phyloP scores from a whole-genome alignment of 2,113 vertebrate species.

The Elachura formosa region DNA sequence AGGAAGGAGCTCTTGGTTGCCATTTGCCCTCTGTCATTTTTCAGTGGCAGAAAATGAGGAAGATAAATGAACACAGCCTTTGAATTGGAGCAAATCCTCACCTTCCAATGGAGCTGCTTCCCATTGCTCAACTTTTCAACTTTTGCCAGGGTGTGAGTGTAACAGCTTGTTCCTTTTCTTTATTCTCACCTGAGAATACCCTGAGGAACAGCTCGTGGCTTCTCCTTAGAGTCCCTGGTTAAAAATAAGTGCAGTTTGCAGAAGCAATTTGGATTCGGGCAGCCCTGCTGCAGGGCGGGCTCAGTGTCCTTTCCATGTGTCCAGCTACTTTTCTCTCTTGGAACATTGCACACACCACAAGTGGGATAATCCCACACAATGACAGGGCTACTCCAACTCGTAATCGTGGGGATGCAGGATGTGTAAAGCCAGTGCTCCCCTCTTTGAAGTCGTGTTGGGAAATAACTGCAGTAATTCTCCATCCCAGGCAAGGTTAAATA shows the following conservation, averaged over 20 bases:
- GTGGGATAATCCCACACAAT: not conserved
- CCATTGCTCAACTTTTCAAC: not conserved
- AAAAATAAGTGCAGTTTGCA: not conserved
- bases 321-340: not conserved
- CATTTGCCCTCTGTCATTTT: not conserved
- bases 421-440: not conserved
- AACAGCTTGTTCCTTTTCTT: not conserved
- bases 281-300: not conserved
- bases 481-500: not conserved
- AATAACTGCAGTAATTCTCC: slow-evolving; percentile 21
- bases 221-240: not conserved
- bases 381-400: not conserved
- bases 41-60: not conserved
- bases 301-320: not conserved
- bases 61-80: not conserved
- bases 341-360: not conserved
- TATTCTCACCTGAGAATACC: not conserved
- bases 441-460: not conserved
- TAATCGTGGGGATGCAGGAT: not conserved
- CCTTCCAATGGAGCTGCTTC: not conserved
- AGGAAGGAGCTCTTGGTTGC: not conserved
- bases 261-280: not conserved
- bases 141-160: not conserved
- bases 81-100: not conserved
- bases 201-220: not conserved